Percentiles rank a stretch among this genome's conserved stretches.
phyloP scores from a whole-genome alignment of 2,888 invertebrate genomes.

The Nephrocerus scutellatus region DNA sequence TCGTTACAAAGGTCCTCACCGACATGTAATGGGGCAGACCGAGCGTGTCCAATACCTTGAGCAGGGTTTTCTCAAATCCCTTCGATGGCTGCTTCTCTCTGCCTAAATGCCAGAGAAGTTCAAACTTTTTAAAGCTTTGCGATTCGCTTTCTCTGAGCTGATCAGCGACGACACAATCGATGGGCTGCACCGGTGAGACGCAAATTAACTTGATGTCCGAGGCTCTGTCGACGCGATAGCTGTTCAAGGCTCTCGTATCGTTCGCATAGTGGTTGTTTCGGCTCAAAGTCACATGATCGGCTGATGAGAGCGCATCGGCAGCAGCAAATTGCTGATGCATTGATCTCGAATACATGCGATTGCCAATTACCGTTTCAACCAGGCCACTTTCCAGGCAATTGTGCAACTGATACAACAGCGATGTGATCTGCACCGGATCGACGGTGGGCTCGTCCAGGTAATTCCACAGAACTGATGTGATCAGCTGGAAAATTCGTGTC shows the following conservation, averaged over 20 bases:
- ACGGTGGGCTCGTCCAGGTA: slow-evolving; percentile 51
- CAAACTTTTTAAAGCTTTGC: slow-evolving; percentile 45
- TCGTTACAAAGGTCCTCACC: slow-evolving; percentile 55
- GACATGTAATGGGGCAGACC: slow-evolving; percentile 43
- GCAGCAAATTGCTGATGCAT: slow-evolving; percentile 33
- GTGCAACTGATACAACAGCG: slow-evolving; percentile 70
- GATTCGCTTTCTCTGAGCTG: slow-evolving; percentile 43
- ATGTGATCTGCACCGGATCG: slow-evolving; percentile 49
- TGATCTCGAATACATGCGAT: slow-evolving; percentile 43
- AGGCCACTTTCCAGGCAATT: slow-evolving; percentile 55
- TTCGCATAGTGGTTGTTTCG: background rate
- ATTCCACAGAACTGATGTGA: slow-evolving; percentile 66
- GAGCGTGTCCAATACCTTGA: slow-evolving; percentile 55
- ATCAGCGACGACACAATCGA: slow-evolving; percentile 29
- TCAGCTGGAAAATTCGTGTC: slow-evolving; percentile 60
- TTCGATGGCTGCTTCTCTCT: slow-evolving; percentile 55
- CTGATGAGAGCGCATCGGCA: slow-evolving; percentile 14
- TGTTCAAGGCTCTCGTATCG: slow-evolving; percentile 28
- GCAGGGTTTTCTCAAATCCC: slow-evolving; percentile 55
- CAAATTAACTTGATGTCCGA: slow-evolving; percentile 43
- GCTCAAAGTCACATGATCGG: slow-evolving; percentile 16
- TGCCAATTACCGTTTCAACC: slow-evolving; percentile 67
- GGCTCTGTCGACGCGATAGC: slow-evolving; percentile 39
- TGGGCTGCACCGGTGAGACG: slow-evolving; percentile 31
- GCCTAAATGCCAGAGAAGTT: slow-evolving; percentile 67